Evolutionary conservation across 2,888 invertebrate species (phyloP), one percentile per base, ranked within the genome.

Genomic region (Oxytorus armatus): DNA sequence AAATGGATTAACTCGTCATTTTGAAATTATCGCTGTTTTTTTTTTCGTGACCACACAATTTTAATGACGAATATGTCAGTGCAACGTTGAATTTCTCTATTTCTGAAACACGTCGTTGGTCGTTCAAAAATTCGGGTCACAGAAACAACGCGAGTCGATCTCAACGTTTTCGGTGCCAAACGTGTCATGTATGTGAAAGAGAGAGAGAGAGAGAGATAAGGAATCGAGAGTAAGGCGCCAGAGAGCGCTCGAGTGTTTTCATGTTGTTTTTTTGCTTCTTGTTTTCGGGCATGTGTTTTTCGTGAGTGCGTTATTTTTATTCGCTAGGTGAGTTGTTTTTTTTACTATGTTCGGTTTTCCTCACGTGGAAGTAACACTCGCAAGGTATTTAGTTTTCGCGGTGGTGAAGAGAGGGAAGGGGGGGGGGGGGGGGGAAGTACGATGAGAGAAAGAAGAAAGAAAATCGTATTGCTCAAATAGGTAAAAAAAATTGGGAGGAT

Each of bases 261-360:
- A 51, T 25, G 10, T 2, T n/a, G 8, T 29, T 11, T 51, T 29
- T 63, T 63, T 14, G 3, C 53, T 44, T 55, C 8, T 39, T 65
- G 7, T 1, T 47, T 11, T 29, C 18, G 16, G 10, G 47, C 44
- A 63, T 63, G 63, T 57, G 21, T 65, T 65, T 65, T 47, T 47
- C 55, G 59, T 21, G 47, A 39, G 47, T 25, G 65, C 49, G 44
- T 33, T 51, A 14, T 39, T 63, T 65, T 33, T 44, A 29, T 65
- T 65, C 0, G 25, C 23, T 61, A 77, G 77, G 77, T 77, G 72
- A 77, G 77, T 76, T 66, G n/a, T 23, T 39, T 47, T 59, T 14
- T 55, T 69, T 33, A 14, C 1, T 14, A 10, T 29, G 69, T n/a
- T 29, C 25, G 51, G 36, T 36, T 70, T 72, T 49, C 29, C 29